phyloP scores from a whole-genome alignment of 2,888 invertebrate species.

The Pelosia muscerda region DNA sequence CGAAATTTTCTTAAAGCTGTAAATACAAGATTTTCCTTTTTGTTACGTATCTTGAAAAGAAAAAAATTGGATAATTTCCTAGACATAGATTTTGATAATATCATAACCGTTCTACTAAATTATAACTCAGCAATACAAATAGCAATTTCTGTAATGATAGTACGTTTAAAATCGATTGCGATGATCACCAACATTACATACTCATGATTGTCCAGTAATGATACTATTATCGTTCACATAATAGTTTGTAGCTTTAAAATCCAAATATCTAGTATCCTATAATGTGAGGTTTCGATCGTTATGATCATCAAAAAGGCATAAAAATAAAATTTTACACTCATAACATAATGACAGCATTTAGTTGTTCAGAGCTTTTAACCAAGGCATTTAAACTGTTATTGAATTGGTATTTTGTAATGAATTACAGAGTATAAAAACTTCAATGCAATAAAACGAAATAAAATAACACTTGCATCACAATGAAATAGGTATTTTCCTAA shows the following conservation, averaged over 20 bases:
- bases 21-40: not conserved
- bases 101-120: not conserved
- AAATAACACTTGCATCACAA: not conserved
- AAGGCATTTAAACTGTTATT: not conserved
- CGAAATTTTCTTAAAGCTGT: not conserved
- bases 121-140: not conserved
- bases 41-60: too few species aligned
- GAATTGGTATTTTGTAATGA: not conserved
- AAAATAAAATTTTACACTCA: conserved; percentile 33
- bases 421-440: not conserved
- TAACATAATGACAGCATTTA: conserved; percentile 21
- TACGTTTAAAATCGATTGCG: conserved; percentile 8
- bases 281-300: conserved; percentile 31
- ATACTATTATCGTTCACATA: conserved; percentile 23
- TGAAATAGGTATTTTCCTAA: not conserved
- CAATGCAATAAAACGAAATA: not conserved
- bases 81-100: not conserved
- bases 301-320: conserved; percentile 40
- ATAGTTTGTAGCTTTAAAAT: conserved; percentile 41
- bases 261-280: conserved; percentile 16
- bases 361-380: not conserved
- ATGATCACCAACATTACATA: conserved; percentile 11
- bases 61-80: not conserved
- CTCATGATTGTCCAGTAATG: conserved; percentile 23
- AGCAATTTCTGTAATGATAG: conserved; percentile 8